Evolutionary conservation across 1,140 invertebrate genomes (phyloP).

Genomic region (Drosophila azteca): DNA sequence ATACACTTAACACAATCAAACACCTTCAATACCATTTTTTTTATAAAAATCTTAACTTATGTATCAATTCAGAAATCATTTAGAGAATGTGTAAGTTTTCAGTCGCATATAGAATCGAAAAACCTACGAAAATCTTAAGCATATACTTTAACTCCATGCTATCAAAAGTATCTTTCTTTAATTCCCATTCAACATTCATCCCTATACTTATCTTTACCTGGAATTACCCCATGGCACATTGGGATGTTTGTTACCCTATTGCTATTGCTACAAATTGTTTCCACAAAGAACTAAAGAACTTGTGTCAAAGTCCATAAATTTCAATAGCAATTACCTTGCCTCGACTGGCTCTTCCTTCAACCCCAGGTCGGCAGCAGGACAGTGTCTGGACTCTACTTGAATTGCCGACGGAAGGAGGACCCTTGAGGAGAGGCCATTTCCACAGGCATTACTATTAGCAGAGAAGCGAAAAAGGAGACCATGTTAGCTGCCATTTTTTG

Average conservation of each 20-base stretch:
- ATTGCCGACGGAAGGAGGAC: slow-evolving; percentile 28
- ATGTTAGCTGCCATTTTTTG: slow-evolving; percentile 50
- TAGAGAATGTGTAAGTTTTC: too few species aligned
- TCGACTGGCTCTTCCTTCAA: neutral
- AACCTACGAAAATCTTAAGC: too few species aligned
- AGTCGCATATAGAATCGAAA: too few species aligned
- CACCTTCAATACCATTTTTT: too few species aligned
- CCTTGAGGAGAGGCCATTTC: slow-evolving; percentile 17
- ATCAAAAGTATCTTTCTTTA: too few species aligned
- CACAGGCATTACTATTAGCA: slow-evolving; percentile 17
- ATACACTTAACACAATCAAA: too few species aligned
- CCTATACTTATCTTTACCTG: neutral
- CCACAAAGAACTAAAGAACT: neutral
- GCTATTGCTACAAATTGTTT: neutral
- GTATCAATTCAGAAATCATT: too few species aligned
- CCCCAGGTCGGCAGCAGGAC: neutral
- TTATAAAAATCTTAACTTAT: too few species aligned
- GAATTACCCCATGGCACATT: neutral
- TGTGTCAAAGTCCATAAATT: slow-evolving; percentile 36
- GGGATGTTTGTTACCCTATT: neutral
- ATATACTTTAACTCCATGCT: too few species aligned
- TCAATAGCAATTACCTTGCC: slow-evolving; percentile 28
- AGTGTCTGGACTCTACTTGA: neutral
- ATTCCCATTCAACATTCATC: neutral
- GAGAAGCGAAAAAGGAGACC: neutral